Percentiles rank a stretch among this genome's conserved stretches.
Conservation (phyloP, 2,888 invertebrate species). For the Callyntrura guangdongensis region DNA sequence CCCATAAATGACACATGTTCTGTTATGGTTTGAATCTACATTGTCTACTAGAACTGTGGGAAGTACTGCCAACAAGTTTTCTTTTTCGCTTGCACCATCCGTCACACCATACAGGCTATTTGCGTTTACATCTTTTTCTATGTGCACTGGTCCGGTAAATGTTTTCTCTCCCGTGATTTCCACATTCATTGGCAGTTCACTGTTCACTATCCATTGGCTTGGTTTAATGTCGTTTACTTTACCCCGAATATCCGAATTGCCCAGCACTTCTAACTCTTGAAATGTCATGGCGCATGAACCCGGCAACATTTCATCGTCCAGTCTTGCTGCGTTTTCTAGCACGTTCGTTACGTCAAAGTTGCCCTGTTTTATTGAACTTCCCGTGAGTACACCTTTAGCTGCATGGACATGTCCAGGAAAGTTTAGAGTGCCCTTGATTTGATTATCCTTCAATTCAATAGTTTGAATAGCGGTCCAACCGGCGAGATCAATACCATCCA, state of each 20-base stretch:
- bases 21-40: constrained; percentile 68
- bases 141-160: constrained; percentile 29
- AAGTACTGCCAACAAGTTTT: constrained; percentile 63
- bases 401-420: constrained; percentile 53
- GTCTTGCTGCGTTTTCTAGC: constrained; percentile 43
- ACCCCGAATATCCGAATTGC: constrained; percentile 65
- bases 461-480: constrained; percentile 48
- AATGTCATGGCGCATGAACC: constrained; percentile 62
- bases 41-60: constrained; percentile 74
- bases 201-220: constrained; percentile 67
- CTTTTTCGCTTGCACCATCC: background rate
- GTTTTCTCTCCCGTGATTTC: constrained; percentile 65
- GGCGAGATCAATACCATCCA: constrained; percentile 61
- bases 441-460: constrained; percentile 2
- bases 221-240: constrained; percentile 62
- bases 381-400: background rate
- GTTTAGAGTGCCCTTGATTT: background rate
- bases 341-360: constrained; percentile 39
- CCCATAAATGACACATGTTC: constrained; percentile 56
- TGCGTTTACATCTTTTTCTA: constrained; percentile 42
- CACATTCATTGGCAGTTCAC: background rate
- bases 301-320: constrained; percentile 31
- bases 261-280: constrained; percentile 59
- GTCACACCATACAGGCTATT: constrained; percentile 49
- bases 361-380: constrained; percentile 29